phyloP scores from a whole-genome alignment of 2,797 vertebrate genomes.

The Cyclopterus lumpus region DNA sequence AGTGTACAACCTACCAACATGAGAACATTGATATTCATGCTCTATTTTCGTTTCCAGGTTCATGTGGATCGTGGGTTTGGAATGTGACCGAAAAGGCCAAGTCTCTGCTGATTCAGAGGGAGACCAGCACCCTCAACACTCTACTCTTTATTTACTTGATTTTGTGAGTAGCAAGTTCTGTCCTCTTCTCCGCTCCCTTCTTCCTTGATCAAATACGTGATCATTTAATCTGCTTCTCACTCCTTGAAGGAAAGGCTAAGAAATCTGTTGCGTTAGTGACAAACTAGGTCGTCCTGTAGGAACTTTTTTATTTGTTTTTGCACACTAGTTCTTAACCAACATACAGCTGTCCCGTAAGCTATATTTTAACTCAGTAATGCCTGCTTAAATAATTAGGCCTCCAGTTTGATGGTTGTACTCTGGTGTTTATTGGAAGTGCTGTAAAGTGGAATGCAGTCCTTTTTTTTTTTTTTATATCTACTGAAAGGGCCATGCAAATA shows the following conservation, averaged over 20 bases:
- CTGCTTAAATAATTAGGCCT: not conserved
- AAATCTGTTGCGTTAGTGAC: not conserved
- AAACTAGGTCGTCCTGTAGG: not conserved
- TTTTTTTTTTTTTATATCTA: not conserved
- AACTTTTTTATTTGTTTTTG: not conserved
- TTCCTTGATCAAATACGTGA: not conserved
- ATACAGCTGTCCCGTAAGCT: not conserved
- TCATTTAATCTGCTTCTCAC: constrained; percentile 1
- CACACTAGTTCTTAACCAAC: not conserved
- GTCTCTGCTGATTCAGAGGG: constrained; percentile 81
- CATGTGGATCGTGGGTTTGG: constrained; percentile 77
- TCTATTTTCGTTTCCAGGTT: not conserved
- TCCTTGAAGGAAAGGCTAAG: not conserved
- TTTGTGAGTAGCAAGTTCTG: constrained; percentile 81
- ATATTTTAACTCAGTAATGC: not conserved
- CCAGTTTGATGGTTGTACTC: not conserved
- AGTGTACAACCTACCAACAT: not conserved
- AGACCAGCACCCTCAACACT: constrained; percentile 78
- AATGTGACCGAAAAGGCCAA: constrained; percentile 63
- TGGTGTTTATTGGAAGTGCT: not conserved
- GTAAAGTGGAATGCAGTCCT: not conserved
- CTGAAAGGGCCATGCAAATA: not conserved
- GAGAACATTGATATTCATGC: not conserved
- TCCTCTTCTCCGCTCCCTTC: not conserved
- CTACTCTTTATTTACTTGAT: constrained; percentile 89